Conservation (phyloP, 2,888 invertebrate genomes). For the Drosophila tripunctata region DNA sequence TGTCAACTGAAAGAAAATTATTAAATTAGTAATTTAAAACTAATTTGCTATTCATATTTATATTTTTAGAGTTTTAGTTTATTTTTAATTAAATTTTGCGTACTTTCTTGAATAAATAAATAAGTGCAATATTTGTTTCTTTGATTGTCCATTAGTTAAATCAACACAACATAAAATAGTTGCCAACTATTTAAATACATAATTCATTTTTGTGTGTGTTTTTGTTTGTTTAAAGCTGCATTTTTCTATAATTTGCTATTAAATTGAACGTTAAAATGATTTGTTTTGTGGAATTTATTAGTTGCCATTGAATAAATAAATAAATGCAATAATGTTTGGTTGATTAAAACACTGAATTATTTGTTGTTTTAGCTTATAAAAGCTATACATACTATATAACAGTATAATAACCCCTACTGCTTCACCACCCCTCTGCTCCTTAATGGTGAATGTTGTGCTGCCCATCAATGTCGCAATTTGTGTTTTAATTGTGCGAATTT, state of each 20-base stretch:
- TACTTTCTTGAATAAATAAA: background rate
- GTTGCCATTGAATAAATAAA: background rate
- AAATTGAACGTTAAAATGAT: background rate
- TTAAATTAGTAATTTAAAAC: no score
- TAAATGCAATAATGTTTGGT: background rate
- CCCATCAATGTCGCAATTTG: slow-evolving; percentile 16
- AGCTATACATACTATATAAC: background rate
- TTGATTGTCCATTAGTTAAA: background rate
- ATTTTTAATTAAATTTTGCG: no score
- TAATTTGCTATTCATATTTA: no score
- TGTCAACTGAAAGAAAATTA: no score
- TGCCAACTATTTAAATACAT: background rate
- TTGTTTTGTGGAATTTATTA: background rate
- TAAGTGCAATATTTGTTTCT: background rate
- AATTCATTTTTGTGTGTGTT: background rate
- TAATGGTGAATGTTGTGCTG: background rate
- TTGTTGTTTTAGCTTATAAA: background rate
- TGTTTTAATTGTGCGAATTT: slow-evolving; percentile 11
- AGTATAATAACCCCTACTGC: background rate
- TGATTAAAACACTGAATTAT: background rate
- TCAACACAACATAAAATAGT: background rate
- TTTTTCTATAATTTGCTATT: no score
- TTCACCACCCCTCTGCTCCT: background rate
- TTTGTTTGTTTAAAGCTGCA: background rate
- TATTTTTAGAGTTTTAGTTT: no score